Evolutionary conservation across 1,140 invertebrate species (phyloP).

Genomic region (Teleopsis dalmanni): DNA sequence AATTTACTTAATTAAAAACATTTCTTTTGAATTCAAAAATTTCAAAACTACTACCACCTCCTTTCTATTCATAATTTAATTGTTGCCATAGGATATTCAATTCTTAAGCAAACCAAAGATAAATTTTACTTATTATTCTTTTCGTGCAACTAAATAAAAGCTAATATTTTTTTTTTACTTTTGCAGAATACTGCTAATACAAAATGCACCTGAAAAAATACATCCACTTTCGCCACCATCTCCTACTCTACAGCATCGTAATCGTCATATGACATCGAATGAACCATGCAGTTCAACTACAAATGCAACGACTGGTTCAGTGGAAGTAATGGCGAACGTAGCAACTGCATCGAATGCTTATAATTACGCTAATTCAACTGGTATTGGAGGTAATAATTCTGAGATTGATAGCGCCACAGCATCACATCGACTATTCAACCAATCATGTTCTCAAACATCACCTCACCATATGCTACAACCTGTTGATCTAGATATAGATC

Average conservation of each 20-base stretch:
- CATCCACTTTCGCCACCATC: slow-evolving; percentile 51
- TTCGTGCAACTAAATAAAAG: not conserved
- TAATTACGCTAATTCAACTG: slow-evolving; percentile 9
- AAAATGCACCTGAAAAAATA: slow-evolving; percentile 77
- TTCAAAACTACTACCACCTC: no score
- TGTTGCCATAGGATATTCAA: no score
- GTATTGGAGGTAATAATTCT: slow-evolving; percentile 3
- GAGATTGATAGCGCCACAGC: slow-evolving; percentile 19
- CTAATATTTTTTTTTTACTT: slow-evolving; percentile 5
- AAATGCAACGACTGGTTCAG: slow-evolving; percentile 19
- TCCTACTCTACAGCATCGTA: slow-evolving; percentile 25
- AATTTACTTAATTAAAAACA: no score
- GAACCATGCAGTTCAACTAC: slow-evolving; percentile 1
- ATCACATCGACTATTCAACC: no score
- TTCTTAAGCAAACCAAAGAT: no score
- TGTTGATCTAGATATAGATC: slow-evolving; percentile 19
- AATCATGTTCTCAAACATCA: no score
- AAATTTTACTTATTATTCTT: not conserved
- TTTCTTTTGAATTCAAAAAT: no score
- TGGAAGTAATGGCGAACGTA: slow-evolving; percentile 7
- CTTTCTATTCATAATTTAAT: no score
- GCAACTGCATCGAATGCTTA: slow-evolving; percentile 11
- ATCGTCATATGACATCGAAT: slow-evolving; percentile 3
- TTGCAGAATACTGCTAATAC: slow-evolving; percentile 77
- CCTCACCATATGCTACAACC: slow-evolving; percentile 26